Conservation (phyloP, 2,888 invertebrate genomes). For the Dimorphilus gyrociliatus region DNA sequence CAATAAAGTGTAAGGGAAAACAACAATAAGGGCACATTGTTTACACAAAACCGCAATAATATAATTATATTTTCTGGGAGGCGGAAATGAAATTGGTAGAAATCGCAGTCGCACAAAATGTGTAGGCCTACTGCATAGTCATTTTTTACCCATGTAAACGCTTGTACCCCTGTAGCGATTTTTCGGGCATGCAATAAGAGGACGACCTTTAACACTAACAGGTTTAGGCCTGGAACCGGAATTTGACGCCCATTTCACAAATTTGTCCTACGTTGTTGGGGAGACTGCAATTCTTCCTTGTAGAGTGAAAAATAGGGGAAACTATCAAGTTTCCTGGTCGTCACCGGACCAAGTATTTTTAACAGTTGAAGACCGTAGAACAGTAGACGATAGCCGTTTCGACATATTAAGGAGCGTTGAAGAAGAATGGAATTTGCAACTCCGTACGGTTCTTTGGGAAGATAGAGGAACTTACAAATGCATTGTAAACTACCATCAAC, state of each 20-base stretch:
- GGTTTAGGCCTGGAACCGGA: constrained; percentile 16
- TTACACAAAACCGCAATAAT: too few relatives aligned
- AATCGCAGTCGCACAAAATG: too few relatives aligned
- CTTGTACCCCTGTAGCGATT: too few relatives aligned
- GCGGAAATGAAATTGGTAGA: too few relatives aligned
- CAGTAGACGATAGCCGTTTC: constrained; percentile 27
- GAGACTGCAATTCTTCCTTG: constrained; percentile 23
- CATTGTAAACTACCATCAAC: constrained; percentile 25
- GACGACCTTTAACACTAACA: too few relatives aligned
- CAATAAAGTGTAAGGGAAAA: too few relatives aligned
- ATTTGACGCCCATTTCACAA: constrained; percentile 17
- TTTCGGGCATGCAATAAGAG: too few relatives aligned
- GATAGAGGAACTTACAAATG: constrained; percentile 30
- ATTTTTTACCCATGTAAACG: too few relatives aligned
- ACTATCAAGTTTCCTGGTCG: constrained; percentile 25
- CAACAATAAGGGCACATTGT: too few relatives aligned
- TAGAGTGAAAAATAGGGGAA: constrained; percentile 20
- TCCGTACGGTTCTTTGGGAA: constrained; percentile 19
- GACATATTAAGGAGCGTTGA: constrained; percentile 22
- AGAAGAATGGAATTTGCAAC: constrained; percentile 27
- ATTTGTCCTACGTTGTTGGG: constrained; percentile 21
- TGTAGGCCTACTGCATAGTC: too few relatives aligned
- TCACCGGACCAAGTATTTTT: constrained; percentile 20
- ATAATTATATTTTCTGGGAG: too few relatives aligned
- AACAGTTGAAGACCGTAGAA: constrained; percentile 20